Evolutionary conservation across 2,888 invertebrate genomes (phyloP), one percentile per base, ranked within the genome.

Genomic region (Macroteleia sp.): DNA sequence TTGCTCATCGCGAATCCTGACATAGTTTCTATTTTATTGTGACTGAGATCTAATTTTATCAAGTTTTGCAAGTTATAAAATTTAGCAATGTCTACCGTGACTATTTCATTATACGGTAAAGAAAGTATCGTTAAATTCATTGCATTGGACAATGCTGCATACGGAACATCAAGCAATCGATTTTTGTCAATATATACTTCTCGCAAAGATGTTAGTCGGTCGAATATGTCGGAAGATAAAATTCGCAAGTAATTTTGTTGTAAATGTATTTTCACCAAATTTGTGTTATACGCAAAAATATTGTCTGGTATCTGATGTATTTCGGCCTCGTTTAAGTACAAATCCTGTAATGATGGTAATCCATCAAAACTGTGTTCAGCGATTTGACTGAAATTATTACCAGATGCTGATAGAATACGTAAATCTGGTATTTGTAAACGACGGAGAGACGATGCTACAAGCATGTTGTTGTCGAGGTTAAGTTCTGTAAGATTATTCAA

Each of bases 1-100:
- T 96, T 95, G 0, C 96, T 95, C n/a, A 95, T 94, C 81, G 95
- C 95, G 87, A 97, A 96, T 16, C 96, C 96, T n/a, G 95, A 95
- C 82, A 96, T 90, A 14, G 96, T 93, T 20, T 95, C 95, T 85
- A 97, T 95, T 83, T 93, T 93, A 89, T 97, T 97, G 84, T 94
- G 93, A 79, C 95, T 95, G 57, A 97, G 92, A 90, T 96, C 95
- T 10, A 97, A 92, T 57, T 95, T 95, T 56, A 95, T 93, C 79
- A 98, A 92, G 88, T 96, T 95, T 56, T 95, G 94, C 36, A 97
- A 92, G 39, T 95, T 95, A 75, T 95, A 95, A 54, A 97, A 93
- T 87, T 95, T 95, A 30, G 95, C 95, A 83, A 96, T 94, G 85
- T 97, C 97, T 14, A 97, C 93, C 28, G 93, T 94, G 17, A 93